Percentiles rank a stretch among this genome's conserved stretches.
Evolutionary conservation across 2,113 vertebrate species (phyloP).

Genomic region (Raja brachyura): DNA sequence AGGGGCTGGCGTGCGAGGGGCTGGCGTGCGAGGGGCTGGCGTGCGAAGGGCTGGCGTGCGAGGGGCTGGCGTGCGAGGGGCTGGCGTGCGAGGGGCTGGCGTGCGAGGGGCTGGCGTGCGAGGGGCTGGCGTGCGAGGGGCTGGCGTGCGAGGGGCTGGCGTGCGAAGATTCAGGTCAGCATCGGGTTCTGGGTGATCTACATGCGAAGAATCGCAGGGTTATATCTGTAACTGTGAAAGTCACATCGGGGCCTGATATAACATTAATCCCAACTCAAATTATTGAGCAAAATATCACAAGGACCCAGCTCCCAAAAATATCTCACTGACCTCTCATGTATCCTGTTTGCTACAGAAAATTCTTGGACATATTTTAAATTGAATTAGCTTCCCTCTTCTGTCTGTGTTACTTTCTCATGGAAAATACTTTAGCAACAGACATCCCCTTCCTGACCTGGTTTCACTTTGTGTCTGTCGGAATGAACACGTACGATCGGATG

Average conservation of each 20-base stretch:
- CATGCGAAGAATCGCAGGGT: not conserved
- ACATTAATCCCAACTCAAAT: not conserved
- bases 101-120: too few species aligned
- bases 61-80: too few species aligned
- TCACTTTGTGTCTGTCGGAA: not conserved
- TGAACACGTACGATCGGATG: not conserved
- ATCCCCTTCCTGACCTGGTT: not conserved
- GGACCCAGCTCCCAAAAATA: not conserved
- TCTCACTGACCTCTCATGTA: not conserved
- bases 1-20: too few species aligned
- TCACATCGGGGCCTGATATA: not conserved
- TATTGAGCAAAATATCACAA: not conserved
- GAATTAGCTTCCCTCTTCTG: slow-evolving; percentile 1
- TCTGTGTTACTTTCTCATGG: not conserved
- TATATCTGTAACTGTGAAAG: not conserved
- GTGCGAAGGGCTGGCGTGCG: too few species aligned
- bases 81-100: too few species aligned
- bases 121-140: too few species aligned
- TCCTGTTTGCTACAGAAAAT: not conserved
- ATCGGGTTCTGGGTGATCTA: not conserved
- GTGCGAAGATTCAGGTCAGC: not conserved
- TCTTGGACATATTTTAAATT: not conserved
- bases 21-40: too few species aligned
- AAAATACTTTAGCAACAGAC: not conserved
- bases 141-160: not conserved